Evolutionary conservation across 2,113 vertebrate genomes (phyloP).

Genomic region (Danio rerio): GRCz12tu NC_133179.1:24518501-24519000

Average conservation of each 20-base stretch:
- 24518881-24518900: conserved; percentile 38
- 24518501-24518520: no score
- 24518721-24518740: not conserved
- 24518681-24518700: not conserved
- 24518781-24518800: not conserved
- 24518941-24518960: conserved; percentile 22
- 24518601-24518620: no score
- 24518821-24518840: conserved; percentile 26
- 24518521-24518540: no score
- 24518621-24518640: no score
- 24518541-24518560: no score
- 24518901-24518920: conserved; percentile 8
- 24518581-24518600: no score
- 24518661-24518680: not conserved
- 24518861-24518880: conserved; percentile 35
- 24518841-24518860: conserved; percentile 19
- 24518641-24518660: not conserved
- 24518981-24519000: conserved; percentile 14
- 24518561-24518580: no score
- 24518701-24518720: not conserved
- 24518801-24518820: not conserved
- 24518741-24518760: not conserved
- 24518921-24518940: conserved; percentile 6
- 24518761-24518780: not conserved
- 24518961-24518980: conserved; percentile 2